Evolutionary conservation across 2,113 vertebrate species (phyloP).

Genomic region (Alexandromys fortis): DNA sequence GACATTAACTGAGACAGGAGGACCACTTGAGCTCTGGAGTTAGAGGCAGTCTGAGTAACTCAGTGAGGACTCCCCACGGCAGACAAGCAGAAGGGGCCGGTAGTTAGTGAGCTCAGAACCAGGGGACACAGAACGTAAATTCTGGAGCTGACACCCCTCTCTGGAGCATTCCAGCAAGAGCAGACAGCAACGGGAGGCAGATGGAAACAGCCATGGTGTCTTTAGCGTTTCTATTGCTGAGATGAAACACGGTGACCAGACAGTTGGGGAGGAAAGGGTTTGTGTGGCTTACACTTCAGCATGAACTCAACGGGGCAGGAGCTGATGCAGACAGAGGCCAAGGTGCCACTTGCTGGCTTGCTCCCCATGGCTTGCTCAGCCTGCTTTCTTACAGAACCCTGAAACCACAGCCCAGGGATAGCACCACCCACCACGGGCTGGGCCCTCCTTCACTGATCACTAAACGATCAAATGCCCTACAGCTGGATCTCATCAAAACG

Average conservation of each 20-base stretch:
- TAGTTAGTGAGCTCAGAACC: constrained; percentile 22
- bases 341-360: neutral
- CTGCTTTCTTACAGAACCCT: neutral
- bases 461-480: neutral
- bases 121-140: neutral
- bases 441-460: neutral
- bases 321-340: neutral
- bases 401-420: neutral
- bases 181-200: neutral
- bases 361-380: neutral
- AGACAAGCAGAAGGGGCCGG: neutral
- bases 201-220: too few relatives aligned
- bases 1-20: neutral
- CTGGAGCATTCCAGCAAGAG: neutral
- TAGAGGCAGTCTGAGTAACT: neutral
- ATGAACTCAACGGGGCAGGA: neutral
- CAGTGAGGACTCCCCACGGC: neutral
- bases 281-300: neutral
- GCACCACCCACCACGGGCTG: neutral
- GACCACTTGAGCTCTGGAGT: neutral
- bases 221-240: neutral
- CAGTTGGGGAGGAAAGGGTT: neutral
- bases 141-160: neutral
- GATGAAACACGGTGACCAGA: neutral
- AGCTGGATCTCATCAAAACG: neutral